These are phyloP conservation scores for Rousettus madagascariensis DNA, from an alignment of 2,797 vertebrate genomes.

Conservation along the genomic window DNA sequence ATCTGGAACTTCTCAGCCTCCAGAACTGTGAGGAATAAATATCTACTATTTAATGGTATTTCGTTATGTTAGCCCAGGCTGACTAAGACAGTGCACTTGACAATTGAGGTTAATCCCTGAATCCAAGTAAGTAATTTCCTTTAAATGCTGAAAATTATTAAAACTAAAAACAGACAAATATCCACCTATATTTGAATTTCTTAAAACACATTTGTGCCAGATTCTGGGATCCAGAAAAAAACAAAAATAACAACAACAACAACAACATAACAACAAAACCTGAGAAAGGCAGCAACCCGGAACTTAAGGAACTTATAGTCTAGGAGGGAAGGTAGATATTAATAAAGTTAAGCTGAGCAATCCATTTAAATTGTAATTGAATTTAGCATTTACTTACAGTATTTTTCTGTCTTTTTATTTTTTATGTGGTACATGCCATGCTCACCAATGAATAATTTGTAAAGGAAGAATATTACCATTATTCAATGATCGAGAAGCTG, in stretches of 20 bases:
- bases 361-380: not conserved
- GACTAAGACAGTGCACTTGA: not conserved
- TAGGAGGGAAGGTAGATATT: not conserved
- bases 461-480: not conserved
- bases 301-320: not conserved
- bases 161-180: not conserved
- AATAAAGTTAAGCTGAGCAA: not conserved
- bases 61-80: not conserved
- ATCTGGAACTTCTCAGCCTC: not conserved
- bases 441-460: not conserved
- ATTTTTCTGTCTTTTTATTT: not conserved
- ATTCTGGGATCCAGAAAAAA: not conserved
- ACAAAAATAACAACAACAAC: not conserved
- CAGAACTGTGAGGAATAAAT: not conserved
- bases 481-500: not conserved
- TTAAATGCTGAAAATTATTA: slow-evolving; percentile 2
- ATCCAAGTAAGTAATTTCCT: not conserved
- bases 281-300: not conserved
- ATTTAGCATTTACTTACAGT: not conserved
- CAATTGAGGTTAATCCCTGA: slow-evolving; percentile 6
- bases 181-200: not conserved
- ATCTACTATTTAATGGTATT: not conserved
- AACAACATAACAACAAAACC: not conserved
- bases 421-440: not conserved
- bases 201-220: not conserved